Evolutionary conservation across 2,888 invertebrate genomes (phyloP).

Genomic region (Thecophora atra): DNA sequence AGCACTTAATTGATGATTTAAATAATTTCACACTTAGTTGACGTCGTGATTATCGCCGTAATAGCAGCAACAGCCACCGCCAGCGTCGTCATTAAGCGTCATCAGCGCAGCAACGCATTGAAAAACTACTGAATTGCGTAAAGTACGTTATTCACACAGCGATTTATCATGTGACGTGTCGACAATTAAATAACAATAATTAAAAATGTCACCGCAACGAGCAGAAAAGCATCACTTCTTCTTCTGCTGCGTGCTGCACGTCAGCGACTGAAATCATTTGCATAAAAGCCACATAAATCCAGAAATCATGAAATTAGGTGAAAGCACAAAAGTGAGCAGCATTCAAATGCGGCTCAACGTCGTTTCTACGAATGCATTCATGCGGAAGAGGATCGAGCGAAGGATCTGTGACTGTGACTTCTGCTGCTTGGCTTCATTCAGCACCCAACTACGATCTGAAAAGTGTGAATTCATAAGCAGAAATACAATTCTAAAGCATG

Average conservation of each 20-base stretch:
- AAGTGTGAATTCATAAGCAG: too few species aligned
- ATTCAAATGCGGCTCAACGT: not conserved
- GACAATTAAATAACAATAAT: constrained; percentile 37
- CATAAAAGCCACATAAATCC: constrained; percentile 38
- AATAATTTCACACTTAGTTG: constrained; percentile 61
- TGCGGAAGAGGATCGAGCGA: too few species aligned
- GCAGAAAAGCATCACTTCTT: constrained; percentile 9
- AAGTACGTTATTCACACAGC: not conserved
- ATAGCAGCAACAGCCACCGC: not conserved
- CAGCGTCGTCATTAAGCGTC: not conserved
- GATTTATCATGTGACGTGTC: constrained; percentile 36
- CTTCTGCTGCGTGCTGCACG: constrained; percentile 5
- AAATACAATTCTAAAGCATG: too few species aligned
- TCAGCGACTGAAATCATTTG: constrained; percentile 8
- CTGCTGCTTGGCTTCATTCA: too few species aligned
- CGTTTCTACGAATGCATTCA: constrained; percentile 19
- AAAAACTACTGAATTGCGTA: constrained; percentile 22
- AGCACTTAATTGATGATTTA: constrained; percentile 53
- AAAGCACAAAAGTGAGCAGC: not conserved
- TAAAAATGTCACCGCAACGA: constrained; percentile 19
- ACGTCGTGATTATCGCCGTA: constrained; percentile 47
- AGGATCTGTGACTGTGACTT: too few species aligned
- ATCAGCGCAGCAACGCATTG: constrained; percentile 6
- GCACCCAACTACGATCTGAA: too few species aligned
- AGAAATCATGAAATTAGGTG: constrained; percentile 13